Base-by-base conservation (phyloP, 1,140 invertebrate genomes). In the Euschistus heros region DNA sequence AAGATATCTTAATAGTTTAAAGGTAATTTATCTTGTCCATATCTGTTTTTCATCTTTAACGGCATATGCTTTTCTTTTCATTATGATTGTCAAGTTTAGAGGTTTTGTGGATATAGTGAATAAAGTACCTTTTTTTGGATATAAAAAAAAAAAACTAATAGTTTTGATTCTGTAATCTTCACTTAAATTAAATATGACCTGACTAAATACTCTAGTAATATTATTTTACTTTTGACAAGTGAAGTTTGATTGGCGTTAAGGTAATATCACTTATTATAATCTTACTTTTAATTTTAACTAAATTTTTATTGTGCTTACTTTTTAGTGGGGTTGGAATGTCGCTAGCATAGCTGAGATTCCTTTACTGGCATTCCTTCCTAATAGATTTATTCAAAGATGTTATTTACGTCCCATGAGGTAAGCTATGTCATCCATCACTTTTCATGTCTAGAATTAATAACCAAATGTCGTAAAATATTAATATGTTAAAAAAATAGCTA, bases 341-440 rank as follows among this genome's bases (percentile, higher is more conserved):
- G 89, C 90, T 14, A 75, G 79, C 64, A 89, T 92, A 66, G 84
- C 88, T 20, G 91, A 92, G 75, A 81, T 93, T 0, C 82, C 86
- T 24, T 75, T 82, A 2, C 75, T 92, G 24, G 80, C 84, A n/a
- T 77, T 86, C 60, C 73, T 93, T 60, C 91, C 91, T 54, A 90
- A 91, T 73, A 82, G 79, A 63, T 75, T 90, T 66, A 81, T 92
- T n/a, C 87, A 92, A 73, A 77, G 77, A 68, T 81, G 83, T 65
- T 86, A 92, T 70, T 76, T 94, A 50, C 80, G 80, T 62, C 88
- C 89, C 18, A 86, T 88, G 82, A 82, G 86, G 82, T 84, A 61
- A 61, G 14, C 10, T 37, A 10, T 30, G 3, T 5, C 8, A 30
- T 30, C 8, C 7, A 30, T 30, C 7, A 4, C 7, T 4, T 30